These are phyloP conservation scores for Drosophila flavopinicola DNA, from an alignment of 2,888 invertebrate species.

Conservation along the genomic window DNA sequence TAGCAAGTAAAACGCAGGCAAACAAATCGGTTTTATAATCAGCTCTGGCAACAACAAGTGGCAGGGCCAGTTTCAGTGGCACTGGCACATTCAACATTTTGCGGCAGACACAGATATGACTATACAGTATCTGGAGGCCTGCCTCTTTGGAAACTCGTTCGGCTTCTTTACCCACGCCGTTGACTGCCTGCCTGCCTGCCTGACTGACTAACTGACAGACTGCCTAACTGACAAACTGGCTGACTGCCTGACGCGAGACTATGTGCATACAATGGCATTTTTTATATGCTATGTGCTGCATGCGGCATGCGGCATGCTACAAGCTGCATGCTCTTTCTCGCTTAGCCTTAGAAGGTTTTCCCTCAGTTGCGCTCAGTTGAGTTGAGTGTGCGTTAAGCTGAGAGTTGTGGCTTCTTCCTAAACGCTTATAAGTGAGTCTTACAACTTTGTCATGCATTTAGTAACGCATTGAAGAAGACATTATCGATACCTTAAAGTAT, in stretches of 20 bases:
- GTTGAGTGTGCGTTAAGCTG: conserved; percentile 13
- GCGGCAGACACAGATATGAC: conserved; percentile 52
- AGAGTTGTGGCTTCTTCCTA: background rate
- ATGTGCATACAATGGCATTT: conserved; percentile 28
- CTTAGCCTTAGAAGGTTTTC: conserved; percentile 37
- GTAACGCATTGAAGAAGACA: background rate
- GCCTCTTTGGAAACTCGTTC: conserved; percentile 61
- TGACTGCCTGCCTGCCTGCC: conserved; percentile 14
- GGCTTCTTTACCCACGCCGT: conserved; percentile 69
- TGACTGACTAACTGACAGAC: conserved; percentile 15
- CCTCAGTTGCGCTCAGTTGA: conserved; percentile 29
- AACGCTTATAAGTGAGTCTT: background rate
- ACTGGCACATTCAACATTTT: conserved; percentile 58
- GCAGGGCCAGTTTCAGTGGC: conserved; percentile 45
- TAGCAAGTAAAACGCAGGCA: conserved; percentile 22
- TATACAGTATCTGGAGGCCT: conserved; percentile 39
- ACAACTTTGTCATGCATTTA: background rate
- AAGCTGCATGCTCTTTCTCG: conserved; percentile 23
- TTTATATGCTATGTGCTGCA: conserved; percentile 52
- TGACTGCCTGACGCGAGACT: conserved; percentile 1
- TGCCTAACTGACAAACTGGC: conserved; percentile 9
- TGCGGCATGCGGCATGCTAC: conserved; percentile 39
- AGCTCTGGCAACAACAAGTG: conserved; percentile 55
- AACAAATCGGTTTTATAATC: conserved; percentile 56
- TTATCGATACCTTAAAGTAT: too few relatives aligned